phyloP scores from a whole-genome alignment of 2,113 vertebrate genomes.

The Grantiella picta region DNA sequence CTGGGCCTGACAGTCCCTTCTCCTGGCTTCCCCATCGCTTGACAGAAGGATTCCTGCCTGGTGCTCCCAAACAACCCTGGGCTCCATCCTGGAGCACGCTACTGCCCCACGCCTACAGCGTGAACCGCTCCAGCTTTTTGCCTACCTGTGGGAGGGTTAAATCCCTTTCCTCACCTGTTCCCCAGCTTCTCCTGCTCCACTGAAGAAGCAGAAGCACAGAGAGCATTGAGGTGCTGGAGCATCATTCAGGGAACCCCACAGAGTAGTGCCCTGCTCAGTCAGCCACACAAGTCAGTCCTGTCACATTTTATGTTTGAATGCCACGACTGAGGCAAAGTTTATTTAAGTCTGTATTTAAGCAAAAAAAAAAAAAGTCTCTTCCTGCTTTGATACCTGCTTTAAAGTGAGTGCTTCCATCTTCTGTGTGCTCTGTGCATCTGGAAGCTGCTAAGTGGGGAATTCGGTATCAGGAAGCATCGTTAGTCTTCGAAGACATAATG shows the following conservation, averaged over 20 bases:
- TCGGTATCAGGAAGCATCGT: not conserved
- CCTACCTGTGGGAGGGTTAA: not conserved
- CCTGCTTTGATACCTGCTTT: not conserved
- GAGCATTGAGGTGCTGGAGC: not conserved
- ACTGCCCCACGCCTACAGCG: not conserved
- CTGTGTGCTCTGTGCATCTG: fast-evolving
- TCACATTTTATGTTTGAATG: not conserved
- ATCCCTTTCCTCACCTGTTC: not conserved
- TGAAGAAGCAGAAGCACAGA: not conserved
- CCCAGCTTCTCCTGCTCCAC: fast-evolving
- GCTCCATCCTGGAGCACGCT: not conserved
- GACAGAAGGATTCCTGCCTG: not conserved
- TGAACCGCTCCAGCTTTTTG: not conserved
- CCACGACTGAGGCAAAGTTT: not conserved
- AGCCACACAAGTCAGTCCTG: not conserved
- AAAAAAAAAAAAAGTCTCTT: not conserved
- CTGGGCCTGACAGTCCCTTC: not conserved
- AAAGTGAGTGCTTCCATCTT: not conserved
- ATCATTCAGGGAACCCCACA: not conserved
- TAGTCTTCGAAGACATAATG: not conserved
- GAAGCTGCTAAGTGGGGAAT: not conserved
- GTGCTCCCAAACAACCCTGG: fast-evolving
- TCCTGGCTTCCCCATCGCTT: not conserved
- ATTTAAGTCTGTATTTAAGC: not conserved
- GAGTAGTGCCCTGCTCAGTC: not conserved